These are phyloP conservation scores for Thamnophis sirtalis DNA, from an alignment of 2,113 vertebrate species.

Conservation along the genomic window DNA sequence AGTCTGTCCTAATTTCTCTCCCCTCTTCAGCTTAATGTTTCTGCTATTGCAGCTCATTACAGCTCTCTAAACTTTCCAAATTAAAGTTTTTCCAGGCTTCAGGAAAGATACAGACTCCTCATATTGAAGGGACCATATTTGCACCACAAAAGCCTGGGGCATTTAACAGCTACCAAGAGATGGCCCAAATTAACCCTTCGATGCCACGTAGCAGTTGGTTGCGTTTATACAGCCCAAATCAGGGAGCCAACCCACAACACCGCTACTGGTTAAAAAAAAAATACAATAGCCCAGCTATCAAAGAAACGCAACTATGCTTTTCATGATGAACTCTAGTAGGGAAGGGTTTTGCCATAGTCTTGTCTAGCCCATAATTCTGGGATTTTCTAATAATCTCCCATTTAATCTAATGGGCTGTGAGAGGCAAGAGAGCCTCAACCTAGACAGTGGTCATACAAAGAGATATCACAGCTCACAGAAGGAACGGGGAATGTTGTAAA, in stretches of 20 bases:
- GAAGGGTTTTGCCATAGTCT: neutral
- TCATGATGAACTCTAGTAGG: neutral
- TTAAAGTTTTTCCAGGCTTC: neutral
- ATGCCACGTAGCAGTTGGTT: neutral
- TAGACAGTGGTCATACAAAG: neutral
- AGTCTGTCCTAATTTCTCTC: constrained; percentile 1
- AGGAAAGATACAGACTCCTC: neutral
- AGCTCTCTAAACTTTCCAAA: neutral
- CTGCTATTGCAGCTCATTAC: constrained; percentile 1
- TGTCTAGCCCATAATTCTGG: neutral
- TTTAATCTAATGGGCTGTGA: neutral
- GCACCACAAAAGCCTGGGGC: neutral
- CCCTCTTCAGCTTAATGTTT: neutral
- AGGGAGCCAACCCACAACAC: neutral
- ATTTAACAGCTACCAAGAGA: neutral
- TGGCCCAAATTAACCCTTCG: neutral
- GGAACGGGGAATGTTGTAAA: neutral
- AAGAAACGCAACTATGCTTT: neutral
- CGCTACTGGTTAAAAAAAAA: neutral
- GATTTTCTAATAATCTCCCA: neutral
- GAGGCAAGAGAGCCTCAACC: neutral
- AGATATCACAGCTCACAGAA: neutral
- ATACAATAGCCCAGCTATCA: neutral
- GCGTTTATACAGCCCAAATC: neutral
- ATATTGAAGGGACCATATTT: neutral